Evolutionary conservation across 2,797 vertebrate species (phyloP).

Genomic region (Catharus ustulatus): DNA sequence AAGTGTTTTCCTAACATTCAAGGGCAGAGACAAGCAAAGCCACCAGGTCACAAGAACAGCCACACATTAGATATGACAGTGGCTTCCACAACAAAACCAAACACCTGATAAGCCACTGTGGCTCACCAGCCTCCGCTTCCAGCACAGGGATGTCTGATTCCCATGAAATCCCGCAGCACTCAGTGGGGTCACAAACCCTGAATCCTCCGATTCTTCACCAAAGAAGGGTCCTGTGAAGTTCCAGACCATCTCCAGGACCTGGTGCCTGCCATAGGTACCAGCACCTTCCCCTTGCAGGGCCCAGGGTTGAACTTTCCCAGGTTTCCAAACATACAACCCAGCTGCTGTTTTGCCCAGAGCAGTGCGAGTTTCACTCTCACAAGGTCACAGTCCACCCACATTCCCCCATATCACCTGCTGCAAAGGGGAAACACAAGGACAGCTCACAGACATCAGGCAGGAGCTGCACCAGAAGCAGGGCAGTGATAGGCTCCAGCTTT

Average conservation of each 20-base stretch:
- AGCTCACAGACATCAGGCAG: neutral
- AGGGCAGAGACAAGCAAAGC: conserved; percentile 14
- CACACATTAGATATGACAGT: neutral
- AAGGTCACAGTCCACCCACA: neutral
- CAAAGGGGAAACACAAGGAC: neutral
- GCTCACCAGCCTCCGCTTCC: neutral
- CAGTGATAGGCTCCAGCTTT: neutral
- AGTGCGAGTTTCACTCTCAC: accelerated
- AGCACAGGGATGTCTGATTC: neutral
- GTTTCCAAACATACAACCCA: accelerated
- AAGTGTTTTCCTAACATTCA: neutral
- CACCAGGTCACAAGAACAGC: neutral
- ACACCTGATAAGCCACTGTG: conserved; percentile 22
- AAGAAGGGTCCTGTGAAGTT: neutral
- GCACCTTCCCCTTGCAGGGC: neutral
- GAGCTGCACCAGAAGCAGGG: neutral
- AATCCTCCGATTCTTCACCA: neutral
- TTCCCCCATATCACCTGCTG: neutral
- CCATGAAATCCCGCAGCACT: accelerated
- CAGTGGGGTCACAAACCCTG: neutral
- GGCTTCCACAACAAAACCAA: neutral
- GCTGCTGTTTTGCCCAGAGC: neutral
- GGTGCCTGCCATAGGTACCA: neutral
- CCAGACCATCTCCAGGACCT: neutral
- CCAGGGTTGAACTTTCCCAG: accelerated